phyloP scores from a whole-genome alignment of 2,113 vertebrate genomes.

The Regulus satrapa region DNA sequence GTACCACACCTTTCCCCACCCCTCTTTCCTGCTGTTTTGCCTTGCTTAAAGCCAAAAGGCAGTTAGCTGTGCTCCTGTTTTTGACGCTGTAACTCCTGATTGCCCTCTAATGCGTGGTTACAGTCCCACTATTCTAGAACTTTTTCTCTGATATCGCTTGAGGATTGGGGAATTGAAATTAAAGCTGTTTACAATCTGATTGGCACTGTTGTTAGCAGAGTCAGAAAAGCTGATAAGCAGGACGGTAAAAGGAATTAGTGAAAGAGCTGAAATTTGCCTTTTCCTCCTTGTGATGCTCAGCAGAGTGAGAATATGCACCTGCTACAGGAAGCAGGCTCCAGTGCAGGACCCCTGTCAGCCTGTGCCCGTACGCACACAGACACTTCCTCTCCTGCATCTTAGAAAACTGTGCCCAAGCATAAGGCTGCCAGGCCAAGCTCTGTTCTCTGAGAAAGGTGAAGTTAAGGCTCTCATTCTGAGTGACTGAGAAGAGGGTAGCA shows the following conservation, averaged over 20 bases:
- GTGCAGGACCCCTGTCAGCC: not conserved
- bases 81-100: not conserved
- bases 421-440: not conserved
- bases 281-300: not conserved
- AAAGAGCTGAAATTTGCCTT: not conserved
- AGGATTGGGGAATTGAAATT: not conserved
- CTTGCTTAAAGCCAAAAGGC: not conserved
- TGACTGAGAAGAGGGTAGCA: not conserved
- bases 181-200: not conserved
- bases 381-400: not conserved
- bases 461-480: not conserved
- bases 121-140: not conserved
- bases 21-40: not conserved
- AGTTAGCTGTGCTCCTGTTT: not conserved
- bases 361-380: rapidly evolving
- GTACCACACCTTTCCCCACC: not conserved
- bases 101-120: not conserved
- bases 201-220: not conserved
- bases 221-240: not conserved
- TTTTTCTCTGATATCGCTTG: not conserved
- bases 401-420: not conserved
- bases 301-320: not conserved
- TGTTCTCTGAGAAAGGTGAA: not conserved
- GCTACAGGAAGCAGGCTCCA: not conserved
- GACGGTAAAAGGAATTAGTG: not conserved